Evolutionary conservation across 2,797 vertebrate species (phyloP).

Genomic region (Macropodus opercularis): DNA sequence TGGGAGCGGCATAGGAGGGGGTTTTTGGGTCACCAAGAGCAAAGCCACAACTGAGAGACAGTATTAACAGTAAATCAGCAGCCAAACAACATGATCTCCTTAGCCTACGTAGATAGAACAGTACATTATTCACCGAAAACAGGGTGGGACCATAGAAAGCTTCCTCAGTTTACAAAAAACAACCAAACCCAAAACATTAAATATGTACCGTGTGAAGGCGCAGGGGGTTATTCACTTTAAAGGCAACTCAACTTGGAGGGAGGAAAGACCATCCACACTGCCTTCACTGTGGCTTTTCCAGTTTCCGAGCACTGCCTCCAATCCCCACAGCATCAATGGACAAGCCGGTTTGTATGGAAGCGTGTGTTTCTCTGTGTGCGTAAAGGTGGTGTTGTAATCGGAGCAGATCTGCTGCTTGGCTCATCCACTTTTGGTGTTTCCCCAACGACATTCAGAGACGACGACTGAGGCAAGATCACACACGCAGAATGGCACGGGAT

Average conservation of each 20-base stretch:
- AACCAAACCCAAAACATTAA: too few species aligned
- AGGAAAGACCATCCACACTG: slow-evolving; percentile 67
- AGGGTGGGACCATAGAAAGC: slow-evolving; percentile 72
- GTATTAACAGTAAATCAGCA: slow-evolving; percentile 79
- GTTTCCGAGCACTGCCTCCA: slow-evolving; percentile 32
- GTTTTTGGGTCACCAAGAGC: slow-evolving; percentile 68
- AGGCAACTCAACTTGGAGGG: slow-evolving; percentile 74
- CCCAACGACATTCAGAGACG: slow-evolving; percentile 34
- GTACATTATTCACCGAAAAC: slow-evolving; percentile 78
- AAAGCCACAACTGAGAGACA: slow-evolving; percentile 79
- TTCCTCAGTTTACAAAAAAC: slow-evolving; percentile 47
- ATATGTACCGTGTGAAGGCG: slow-evolving; percentile 72
- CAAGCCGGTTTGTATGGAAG: slow-evolving; percentile 47
- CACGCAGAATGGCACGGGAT: slow-evolving; percentile 56
- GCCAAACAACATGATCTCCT: slow-evolving; percentile 75
- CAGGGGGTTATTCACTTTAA: slow-evolving; percentile 72
- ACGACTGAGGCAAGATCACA: slow-evolving; percentile 51
- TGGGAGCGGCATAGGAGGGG: slow-evolving; percentile 1
- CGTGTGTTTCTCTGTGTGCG: slow-evolving; percentile 23
- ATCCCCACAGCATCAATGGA: slow-evolving; percentile 44
- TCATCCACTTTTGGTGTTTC: slow-evolving; percentile 51
- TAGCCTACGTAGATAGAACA: slow-evolving; percentile 78
- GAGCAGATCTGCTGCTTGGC: slow-evolving; percentile 53
- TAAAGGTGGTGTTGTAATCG: slow-evolving; percentile 25
- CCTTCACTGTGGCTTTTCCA: slow-evolving; percentile 53